Conservation (phyloP, 2,888 invertebrate species). For the Macaria liturata region DNA sequence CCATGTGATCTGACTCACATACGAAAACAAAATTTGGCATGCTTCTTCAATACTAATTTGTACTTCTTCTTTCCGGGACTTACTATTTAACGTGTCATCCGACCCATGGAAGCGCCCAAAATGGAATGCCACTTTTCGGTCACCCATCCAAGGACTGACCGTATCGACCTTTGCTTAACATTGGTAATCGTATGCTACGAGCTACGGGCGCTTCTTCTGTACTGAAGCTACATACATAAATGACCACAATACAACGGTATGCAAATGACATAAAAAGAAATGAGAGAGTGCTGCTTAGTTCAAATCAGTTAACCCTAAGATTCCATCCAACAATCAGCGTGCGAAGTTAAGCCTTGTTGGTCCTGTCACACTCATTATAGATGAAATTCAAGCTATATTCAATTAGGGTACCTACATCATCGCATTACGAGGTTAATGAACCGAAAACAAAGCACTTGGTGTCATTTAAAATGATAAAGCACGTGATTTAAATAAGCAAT, state of each 20-base stretch:
- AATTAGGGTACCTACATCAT: constrained; percentile 65
- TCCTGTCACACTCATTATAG: constrained; percentile 61
- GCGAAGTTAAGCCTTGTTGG: constrained; percentile 71
- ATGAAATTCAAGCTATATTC: constrained; percentile 69
- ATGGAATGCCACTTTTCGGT: no score
- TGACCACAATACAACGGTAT: constrained; percentile 36
- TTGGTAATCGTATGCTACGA: no score
- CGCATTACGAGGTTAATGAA: constrained; percentile 46
- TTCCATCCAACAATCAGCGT: constrained; percentile 76
- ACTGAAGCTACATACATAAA: constrained; percentile 7
- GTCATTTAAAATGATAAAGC: constrained; percentile 36
- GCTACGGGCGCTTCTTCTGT: no score
- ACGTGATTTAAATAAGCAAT: constrained; percentile 34
- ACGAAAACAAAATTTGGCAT: no score
- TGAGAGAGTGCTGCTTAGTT: constrained; percentile 54
- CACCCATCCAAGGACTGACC: no score
- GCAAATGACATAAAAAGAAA: constrained; percentile 39
- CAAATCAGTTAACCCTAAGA: constrained; percentile 73
- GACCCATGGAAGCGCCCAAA: no score
- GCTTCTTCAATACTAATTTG: no score
- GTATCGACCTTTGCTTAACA: no score
- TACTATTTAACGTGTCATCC: no score
- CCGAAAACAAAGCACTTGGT: constrained; percentile 37
- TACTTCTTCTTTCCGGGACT: no score
- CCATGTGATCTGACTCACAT: no score